Percentiles rank a stretch among this genome's conserved stretches.
phyloP scores from a whole-genome alignment of 1,140 invertebrate species.

The Homalodisca vitripennis region DNA sequence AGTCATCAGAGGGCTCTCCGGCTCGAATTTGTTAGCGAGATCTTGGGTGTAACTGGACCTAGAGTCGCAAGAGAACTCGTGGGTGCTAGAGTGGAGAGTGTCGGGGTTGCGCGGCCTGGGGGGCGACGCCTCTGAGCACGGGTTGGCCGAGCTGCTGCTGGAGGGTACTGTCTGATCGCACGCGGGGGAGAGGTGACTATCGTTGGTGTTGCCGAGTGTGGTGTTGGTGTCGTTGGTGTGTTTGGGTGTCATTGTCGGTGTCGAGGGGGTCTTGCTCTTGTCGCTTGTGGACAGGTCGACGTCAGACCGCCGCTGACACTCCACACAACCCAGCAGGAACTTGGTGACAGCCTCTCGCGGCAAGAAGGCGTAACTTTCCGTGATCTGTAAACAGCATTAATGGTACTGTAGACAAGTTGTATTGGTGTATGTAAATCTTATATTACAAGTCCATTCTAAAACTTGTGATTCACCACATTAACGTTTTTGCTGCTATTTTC shows the following conservation, averaged over 20 bases:
- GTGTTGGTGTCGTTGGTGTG: slow-evolving; percentile 43
- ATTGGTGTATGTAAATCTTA: too few relatives aligned
- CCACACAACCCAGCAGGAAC: slow-evolving; percentile 86
- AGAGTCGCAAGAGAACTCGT: slow-evolving; percentile 6
- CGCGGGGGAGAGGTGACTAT: background rate
- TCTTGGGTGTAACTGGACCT: too few relatives aligned
- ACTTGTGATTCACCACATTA: too few relatives aligned
- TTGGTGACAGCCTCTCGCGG: slow-evolving; percentile 93
- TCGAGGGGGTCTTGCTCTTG: slow-evolving; percentile 11
- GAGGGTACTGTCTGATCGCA: slow-evolving; percentile 36
- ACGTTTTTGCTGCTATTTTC: too few relatives aligned
- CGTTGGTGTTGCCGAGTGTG: background rate
- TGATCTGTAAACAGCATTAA: slow-evolving; percentile 79
- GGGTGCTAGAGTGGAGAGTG: too few relatives aligned
- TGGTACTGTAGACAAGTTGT: too few relatives aligned
- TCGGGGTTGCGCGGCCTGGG: background rate
- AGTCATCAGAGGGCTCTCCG: background rate
- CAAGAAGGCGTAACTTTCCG: slow-evolving; percentile 92
- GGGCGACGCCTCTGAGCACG: background rate
- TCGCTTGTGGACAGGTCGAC: slow-evolving; percentile 32
- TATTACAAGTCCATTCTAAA: too few relatives aligned
- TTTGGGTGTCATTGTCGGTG: slow-evolving; percentile 16
- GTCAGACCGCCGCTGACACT: slow-evolving; percentile 81
- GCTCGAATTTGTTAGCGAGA: background rate
- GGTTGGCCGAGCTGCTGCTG: slow-evolving; percentile 12